Base-by-base conservation (phyloP, 2,797 vertebrate genomes). In the Halcyon chelicuti region DNA sequence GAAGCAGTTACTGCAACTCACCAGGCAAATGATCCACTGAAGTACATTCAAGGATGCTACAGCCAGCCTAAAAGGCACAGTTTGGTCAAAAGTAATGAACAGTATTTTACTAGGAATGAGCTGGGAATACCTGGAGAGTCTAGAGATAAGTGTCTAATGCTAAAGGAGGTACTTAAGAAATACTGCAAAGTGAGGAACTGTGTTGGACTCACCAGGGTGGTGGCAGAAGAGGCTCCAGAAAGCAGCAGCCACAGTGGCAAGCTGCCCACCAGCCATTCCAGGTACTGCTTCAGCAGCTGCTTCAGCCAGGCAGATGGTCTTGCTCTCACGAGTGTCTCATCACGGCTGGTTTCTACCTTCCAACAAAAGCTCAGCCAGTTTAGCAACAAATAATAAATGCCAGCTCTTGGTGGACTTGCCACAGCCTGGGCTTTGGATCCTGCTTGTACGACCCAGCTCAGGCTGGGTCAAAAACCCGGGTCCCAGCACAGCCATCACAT, bases 151-250 rank as follows among this genome's bases (percentile, higher is more conserved):
- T 7, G 18, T 23, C 37, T 49, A 21, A 19, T 5, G 33, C 65
- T 29, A 1, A 26, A 2, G 46, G 40, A 66, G 58, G 6, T 14
- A 6, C 33, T 33, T 29, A 6, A 8, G 49, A 37, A 57, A 18
- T 35, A 8, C 0, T 26, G 12, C 3, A 0, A 12, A 65, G 54
- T 3, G 31, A 37, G 11, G 17, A 31, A 5, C 28, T 2, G 6
- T 14, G 42, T 3, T 33, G 40, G 62, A 7, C 52, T 74, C 14
- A 11, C 3, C 51, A 25, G 72, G 0, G 0, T 7, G 44, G 51
- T 12, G 44, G 35, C 52, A 70, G 19, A 67, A 12, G 35, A 42
- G 29, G n/a, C 49, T 33, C 5, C 13, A 1, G 31, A 7, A 44
- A 9, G 67, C n/a, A 55, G 29, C 33, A 29, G 7, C 28, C 12